Percentiles rank a stretch among this genome's conserved stretches.
Conservation (phyloP, 1,140 invertebrate genomes). For the Hypothenemus hampei region DNA sequence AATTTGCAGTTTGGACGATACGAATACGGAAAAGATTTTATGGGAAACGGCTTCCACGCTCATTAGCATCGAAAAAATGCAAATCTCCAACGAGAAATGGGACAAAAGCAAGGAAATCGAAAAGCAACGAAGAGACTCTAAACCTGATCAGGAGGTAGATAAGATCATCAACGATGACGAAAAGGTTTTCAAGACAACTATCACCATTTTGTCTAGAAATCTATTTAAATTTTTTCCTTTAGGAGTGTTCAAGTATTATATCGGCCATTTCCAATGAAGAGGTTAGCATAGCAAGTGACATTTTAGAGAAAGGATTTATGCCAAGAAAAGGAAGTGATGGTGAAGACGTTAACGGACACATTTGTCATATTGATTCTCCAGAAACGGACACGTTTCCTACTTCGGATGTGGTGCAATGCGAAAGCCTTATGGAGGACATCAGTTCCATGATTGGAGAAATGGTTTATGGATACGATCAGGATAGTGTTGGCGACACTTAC, state of each 20-base stretch:
- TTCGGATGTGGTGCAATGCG: conserved; percentile 63
- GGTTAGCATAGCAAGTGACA: conserved; percentile 60
- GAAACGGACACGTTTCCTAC: conserved; percentile 68
- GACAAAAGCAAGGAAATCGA: conserved; percentile 26
- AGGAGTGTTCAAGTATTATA: conserved; percentile 52
- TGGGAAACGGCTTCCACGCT: conserved; percentile 35
- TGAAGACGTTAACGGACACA: conserved; percentile 53
- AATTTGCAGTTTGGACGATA: conserved; percentile 6
- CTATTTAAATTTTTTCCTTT: neutral
- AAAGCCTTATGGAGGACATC: conserved; percentile 70
- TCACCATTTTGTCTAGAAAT: neutral
- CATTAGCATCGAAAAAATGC: conserved; percentile 33
- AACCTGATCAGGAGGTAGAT: conserved; percentile 28
- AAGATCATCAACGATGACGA: conserved; percentile 34
- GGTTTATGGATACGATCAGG: conserved; percentile 54
- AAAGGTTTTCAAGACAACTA: too few relatives aligned
- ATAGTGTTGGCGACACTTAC: conserved; percentile 55
- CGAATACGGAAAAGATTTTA: conserved; percentile 34
- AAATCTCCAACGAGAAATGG: conserved; percentile 24
- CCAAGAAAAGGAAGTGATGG: conserved; percentile 45
- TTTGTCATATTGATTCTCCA: conserved; percentile 75
- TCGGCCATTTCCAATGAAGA: conserved; percentile 65
- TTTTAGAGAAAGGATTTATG: conserved; percentile 52
- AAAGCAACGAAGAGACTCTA: conserved; percentile 29
- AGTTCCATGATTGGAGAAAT: conserved; percentile 67